These are phyloP conservation scores for Riptortus pedestris DNA, from an alignment of 1,140 invertebrate species.

Conservation along the genomic window DNA sequence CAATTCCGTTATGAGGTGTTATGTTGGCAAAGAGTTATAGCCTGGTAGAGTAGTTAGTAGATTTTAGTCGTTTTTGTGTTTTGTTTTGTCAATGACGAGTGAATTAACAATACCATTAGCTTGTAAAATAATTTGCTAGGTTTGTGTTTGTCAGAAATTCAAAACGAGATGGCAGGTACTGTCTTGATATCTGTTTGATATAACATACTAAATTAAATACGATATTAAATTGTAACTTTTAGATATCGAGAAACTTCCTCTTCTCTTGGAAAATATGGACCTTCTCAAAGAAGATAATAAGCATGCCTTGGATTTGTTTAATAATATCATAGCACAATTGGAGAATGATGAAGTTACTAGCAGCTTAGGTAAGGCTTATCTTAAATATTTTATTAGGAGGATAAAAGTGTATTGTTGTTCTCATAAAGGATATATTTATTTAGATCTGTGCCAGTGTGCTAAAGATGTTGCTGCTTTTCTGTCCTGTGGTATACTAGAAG, in stretches of 20 bases:
- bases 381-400: not conserved
- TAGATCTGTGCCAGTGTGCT: conserved; percentile 19
- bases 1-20: not conserved
- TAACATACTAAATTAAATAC: not conserved
- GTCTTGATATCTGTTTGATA: not conserved
- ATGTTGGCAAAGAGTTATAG: not conserved
- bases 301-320: conserved; percentile 19
- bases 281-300: conserved; percentile 22
- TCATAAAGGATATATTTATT: conserved; percentile 18
- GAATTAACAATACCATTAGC: not conserved
- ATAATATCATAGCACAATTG: conserved; percentile 18
- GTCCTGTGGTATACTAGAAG: conserved; percentile 24
- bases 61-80: not conserved
- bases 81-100: not conserved
- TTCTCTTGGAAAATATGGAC: conserved; percentile 23
- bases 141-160: not conserved
- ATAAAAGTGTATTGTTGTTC: no score
- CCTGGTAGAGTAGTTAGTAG: conserved; percentile 8
- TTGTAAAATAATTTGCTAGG: not conserved
- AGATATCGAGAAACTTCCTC: conserved; percentile 23
- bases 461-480: conserved; percentile 25
- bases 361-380: conserved; percentile 8
- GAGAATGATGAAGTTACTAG: conserved; percentile 2
- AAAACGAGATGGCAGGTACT: not conserved
- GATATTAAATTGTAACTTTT: not conserved